These are phyloP conservation scores for Tipula confusa DNA, from an alignment of 2,888 invertebrate species.

Conservation along the genomic window DNA sequence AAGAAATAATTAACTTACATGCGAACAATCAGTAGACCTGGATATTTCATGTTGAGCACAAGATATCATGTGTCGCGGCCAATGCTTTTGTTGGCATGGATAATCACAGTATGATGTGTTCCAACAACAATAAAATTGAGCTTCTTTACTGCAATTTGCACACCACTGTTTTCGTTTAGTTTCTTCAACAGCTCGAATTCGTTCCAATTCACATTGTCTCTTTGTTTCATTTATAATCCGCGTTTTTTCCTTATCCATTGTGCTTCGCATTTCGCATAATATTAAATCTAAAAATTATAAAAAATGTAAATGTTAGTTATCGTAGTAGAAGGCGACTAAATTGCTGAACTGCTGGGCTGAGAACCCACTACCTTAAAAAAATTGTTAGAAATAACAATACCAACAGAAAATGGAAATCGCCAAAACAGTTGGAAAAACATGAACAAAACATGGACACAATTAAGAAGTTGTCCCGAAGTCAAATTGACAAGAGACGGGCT, in stretches of 20 bases:
- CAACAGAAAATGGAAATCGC: too few relatives aligned
- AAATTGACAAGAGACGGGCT: too few relatives aligned
- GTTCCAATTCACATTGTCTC: conserved; percentile 63
- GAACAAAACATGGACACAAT: too few relatives aligned
- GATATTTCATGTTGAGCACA: conserved; percentile 41
- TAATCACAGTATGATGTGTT: conserved; percentile 92
- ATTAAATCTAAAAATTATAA: conserved; percentile 55
- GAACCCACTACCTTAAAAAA: too few relatives aligned
- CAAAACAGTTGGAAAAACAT: too few relatives aligned
- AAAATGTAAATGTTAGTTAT: background rate
- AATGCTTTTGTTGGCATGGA: conserved; percentile 81
- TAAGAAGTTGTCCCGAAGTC: too few relatives aligned
- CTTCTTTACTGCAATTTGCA: conserved; percentile 79
- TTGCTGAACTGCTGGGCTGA: too few relatives aligned
- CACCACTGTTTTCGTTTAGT: conserved; percentile 92
- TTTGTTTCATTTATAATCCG: conserved; percentile 62
- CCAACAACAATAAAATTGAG: conserved; percentile 93
- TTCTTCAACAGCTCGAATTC: conserved; percentile 63
- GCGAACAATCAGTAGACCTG: background rate
- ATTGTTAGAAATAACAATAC: too few relatives aligned
- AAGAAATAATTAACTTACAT: background rate
- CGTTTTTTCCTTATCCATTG: conserved; percentile 65
- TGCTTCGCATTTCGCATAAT: conserved; percentile 64
- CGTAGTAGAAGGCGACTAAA: background rate
- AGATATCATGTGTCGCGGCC: conserved; percentile 63